These are phyloP conservation scores for Lobophora halterata DNA, from an alignment of 2,888 invertebrate species.

Conservation along the genomic window DNA sequence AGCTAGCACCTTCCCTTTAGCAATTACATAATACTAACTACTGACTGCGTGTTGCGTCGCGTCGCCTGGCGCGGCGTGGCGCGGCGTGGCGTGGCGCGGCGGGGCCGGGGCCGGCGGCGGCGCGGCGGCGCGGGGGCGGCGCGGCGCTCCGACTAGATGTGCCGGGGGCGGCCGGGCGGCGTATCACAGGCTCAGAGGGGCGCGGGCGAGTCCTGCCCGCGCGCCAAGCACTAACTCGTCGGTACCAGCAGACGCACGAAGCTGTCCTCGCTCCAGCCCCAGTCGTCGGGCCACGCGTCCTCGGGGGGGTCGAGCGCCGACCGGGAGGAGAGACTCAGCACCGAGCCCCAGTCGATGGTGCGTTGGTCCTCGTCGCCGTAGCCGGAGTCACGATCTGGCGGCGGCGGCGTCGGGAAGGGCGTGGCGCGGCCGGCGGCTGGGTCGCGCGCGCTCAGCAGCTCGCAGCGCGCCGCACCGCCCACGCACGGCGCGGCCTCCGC, in stretches of 20 bases:
- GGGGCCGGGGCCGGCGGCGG: constrained; percentile 34
- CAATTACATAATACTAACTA: constrained; percentile 79
- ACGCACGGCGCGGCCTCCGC: constrained; percentile 64
- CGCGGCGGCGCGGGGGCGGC: constrained; percentile 45
- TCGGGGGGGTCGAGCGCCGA: constrained; percentile 92
- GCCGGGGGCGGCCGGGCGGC: constrained; percentile 47
- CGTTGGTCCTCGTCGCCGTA: constrained; percentile 89
- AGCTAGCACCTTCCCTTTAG: constrained; percentile 80
- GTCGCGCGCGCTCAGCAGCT: constrained; percentile 74
- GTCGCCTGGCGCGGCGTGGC: constrained; percentile 44
- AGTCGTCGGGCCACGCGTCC: constrained; percentile 86
- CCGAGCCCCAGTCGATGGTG: constrained; percentile 95
- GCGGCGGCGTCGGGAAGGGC: constrained; percentile 82
- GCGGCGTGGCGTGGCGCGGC: constrained; percentile 49
- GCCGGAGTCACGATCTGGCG: constrained; percentile 86
- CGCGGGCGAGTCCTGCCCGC: constrained; percentile 75
- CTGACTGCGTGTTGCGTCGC: constrained; percentile 68
- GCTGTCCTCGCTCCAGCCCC: constrained; percentile 84
- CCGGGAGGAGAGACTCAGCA: constrained; percentile 91
- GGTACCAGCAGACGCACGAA: constrained; percentile 87
- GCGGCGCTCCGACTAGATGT: constrained; percentile 58
- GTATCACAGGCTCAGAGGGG: constrained; percentile 74
- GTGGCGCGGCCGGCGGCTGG: constrained; percentile 83
- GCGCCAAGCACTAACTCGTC: constrained; percentile 82
- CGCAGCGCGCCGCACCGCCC: constrained; percentile 81